phyloP scores from a whole-genome alignment of 1,140 invertebrate species.

The Leptopilina boulardi region DNA sequence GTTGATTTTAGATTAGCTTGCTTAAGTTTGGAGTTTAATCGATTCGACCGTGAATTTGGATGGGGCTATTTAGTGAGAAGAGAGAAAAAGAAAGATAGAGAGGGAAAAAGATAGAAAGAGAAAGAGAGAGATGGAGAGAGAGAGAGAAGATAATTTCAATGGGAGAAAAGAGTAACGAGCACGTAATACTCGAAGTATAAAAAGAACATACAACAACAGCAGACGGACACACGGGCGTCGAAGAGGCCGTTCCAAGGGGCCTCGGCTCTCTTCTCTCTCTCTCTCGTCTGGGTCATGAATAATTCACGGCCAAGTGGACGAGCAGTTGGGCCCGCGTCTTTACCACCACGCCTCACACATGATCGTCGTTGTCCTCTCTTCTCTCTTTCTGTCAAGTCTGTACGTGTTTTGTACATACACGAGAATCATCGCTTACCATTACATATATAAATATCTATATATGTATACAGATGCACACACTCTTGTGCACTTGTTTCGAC shows the following conservation, averaged over 20 bases:
- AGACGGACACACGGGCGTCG: slow-evolving; percentile 14
- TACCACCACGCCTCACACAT: slow-evolving; percentile 65
- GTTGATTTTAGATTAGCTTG: too few species aligned
- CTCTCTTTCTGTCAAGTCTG: slow-evolving; percentile 50
- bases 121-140: slow-evolving; percentile 1
- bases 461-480: slow-evolving; percentile 46
- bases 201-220: neutral
- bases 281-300: slow-evolving; percentile 63
- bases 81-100: neutral
- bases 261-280: slow-evolving; percentile 3
- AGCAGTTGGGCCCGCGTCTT: slow-evolving; percentile 63
- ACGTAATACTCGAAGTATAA: slow-evolving; percentile 43
- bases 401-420: slow-evolving; percentile 53
- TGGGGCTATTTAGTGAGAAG: slow-evolving; percentile 28
- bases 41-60: slow-evolving; percentile 28
- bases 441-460: too few species aligned
- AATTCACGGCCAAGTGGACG: slow-evolving; percentile 65
- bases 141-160: slow-evolving; percentile 35
- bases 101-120: slow-evolving; percentile 1
- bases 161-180: slow-evolving; percentile 36
- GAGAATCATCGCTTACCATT: neutral
- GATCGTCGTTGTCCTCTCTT: slow-evolving; percentile 61
- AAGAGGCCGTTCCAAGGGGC: slow-evolving; percentile 1
- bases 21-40: slow-evolving; percentile 31
- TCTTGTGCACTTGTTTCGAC: slow-evolving; percentile 36